Evolutionary conservation across 2,113 vertebrate species (phyloP), one percentile per base, ranked within the genome.

Genomic region (Ellobius talpinus): DNA sequence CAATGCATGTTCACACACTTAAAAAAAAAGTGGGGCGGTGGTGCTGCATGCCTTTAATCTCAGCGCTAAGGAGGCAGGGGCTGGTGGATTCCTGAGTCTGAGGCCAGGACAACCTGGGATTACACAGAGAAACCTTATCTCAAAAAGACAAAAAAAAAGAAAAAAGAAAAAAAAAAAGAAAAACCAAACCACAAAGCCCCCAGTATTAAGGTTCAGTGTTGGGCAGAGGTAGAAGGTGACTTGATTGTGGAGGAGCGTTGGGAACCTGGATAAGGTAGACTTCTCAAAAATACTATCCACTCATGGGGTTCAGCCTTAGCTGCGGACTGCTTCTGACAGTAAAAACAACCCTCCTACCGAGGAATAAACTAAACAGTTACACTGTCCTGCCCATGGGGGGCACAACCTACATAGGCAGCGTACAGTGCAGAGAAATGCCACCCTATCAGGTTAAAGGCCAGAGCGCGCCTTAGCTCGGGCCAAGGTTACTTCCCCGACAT

Each of bases 281-380:
- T 66, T 42, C 52, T 87, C 66, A 19, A 90, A 90, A 95, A 92
- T 29, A 68, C n/a, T 52, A 65, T 45, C 77, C 45, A 94, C 29
- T 85, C 74, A 52, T 1, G 79, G 50, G 17, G 29, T 79, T 92
- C n/a, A 72, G 79, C 52, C 55, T 87, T 81, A 68, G 79, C 47
- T 94, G 58, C 65, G 72, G 78, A 58, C 14, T 65, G 86, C 63
- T 91, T 91, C 65, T 82, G 73, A 77, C 92, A 94, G 63, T 76
- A 33, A 92, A 77, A 63, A 79, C 86, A 19, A 94, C 45, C 66
- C 73, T 74, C 66, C 82, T 82, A 14, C 16, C 45, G 12, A 6
- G 73, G 55, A 92, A 90, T 66, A 95, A 96, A 70, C 45, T 63
- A 39, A 31, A 90, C 74, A 74, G 85, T 87, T 76, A 84, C 74